Conservation (phyloP, 2,113 vertebrate genomes). For the Gasterosteus aculeatus region DNA sequence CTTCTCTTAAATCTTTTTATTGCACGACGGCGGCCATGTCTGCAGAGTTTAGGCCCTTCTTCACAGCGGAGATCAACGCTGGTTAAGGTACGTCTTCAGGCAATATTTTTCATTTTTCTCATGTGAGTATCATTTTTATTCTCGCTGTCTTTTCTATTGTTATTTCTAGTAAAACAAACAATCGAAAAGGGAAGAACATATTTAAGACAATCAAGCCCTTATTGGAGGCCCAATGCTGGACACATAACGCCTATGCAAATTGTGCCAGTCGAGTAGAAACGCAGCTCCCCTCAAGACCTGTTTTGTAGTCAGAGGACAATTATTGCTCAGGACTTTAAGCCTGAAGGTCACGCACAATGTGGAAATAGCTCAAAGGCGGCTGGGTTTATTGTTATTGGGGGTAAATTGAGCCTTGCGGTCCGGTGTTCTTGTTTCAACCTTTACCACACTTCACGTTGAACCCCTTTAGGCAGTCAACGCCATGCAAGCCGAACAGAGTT, state of each 20-base stretch:
- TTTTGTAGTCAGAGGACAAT: constrained; percentile 3
- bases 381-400: constrained; percentile 53
- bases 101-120: constrained; percentile 6
- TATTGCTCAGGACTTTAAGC: constrained; percentile 2
- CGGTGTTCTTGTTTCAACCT: constrained; percentile 1
- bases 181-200: not conserved
- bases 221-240: not conserved
- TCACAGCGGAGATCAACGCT: constrained; percentile 14
- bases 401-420: constrained; percentile 33
- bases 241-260: not conserved
- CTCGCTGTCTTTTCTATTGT: not conserved
- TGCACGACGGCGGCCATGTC: constrained; percentile 71
- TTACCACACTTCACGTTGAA: constrained; percentile 13
- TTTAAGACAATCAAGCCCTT: not conserved
- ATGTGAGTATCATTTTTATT: constrained; percentile 54
- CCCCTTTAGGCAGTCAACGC: not conserved
- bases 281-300: not conserved
- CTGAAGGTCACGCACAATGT: constrained; percentile 43
- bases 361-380: constrained; percentile 17
- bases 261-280: not conserved
- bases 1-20: constrained; percentile 77
- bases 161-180: not conserved
- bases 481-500: not conserved
- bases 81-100: constrained; percentile 29
- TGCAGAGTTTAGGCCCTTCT: constrained; percentile 38